Percentiles rank a stretch among this genome's conserved stretches.
These are phyloP conservation scores for Armadillidium nasatum DNA, from an alignment of 1,140 invertebrate genomes.

Conservation along the genomic window DNA sequence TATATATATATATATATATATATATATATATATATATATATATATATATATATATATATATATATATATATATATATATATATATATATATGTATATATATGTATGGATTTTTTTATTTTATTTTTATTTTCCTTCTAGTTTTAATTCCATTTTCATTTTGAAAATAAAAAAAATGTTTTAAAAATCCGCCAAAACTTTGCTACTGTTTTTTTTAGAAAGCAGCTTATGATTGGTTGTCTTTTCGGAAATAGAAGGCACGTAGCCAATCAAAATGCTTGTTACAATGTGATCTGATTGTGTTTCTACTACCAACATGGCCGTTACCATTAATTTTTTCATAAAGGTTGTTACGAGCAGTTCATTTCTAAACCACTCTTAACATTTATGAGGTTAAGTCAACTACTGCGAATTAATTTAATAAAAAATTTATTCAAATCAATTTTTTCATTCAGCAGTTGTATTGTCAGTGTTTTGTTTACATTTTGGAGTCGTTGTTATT, in stretches of 20 bases:
- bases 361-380: too few species aligned
- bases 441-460: too few species aligned
- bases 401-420: too few species aligned
- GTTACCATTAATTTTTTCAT: background rate
- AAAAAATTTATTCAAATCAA: too few species aligned
- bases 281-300: background rate
- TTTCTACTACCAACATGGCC: conserved; percentile 2
- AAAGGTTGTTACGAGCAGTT: too few species aligned
- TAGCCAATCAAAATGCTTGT: background rate
- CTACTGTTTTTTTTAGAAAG: background rate
- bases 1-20: conserved; percentile 7
- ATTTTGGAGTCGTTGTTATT: background rate
- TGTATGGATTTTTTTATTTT: background rate
- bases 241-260: background rate
- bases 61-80: conserved; percentile 15
- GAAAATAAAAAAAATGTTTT: background rate
- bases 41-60: conserved; percentile 12
- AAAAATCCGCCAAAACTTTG: background rate
- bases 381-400: too few species aligned
- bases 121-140: background rate
- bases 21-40: conserved; percentile 15
- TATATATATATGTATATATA: conserved; percentile 1
- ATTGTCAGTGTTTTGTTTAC: too few species aligned
- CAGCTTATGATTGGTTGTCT: background rate
- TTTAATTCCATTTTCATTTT: background rate